Conservation (phyloP, 2,113 vertebrate genomes). For the Calyptommatus sinebrachiatus region DNA sequence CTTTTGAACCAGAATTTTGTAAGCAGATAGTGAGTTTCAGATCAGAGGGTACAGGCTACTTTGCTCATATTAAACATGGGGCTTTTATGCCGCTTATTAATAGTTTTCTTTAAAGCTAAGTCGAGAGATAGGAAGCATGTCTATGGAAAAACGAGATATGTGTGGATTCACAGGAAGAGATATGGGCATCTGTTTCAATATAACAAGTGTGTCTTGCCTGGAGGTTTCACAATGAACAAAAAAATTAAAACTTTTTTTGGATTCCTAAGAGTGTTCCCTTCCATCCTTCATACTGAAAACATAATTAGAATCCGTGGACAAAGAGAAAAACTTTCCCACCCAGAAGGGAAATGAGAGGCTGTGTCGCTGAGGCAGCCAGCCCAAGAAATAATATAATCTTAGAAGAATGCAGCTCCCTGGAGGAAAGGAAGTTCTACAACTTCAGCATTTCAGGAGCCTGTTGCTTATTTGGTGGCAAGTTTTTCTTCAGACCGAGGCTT, state of each 20-base stretch:
- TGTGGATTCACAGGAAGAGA: not conserved
- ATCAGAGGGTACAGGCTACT: not conserved
- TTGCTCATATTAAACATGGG: not conserved
- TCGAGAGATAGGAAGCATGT: not conserved
- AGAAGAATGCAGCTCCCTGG: slow-evolving; percentile 74
- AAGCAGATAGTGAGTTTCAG: not conserved
- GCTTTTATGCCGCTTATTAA: not conserved
- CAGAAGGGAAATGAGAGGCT: slow-evolving; percentile 75
- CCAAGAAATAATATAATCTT: slow-evolving; percentile 78
- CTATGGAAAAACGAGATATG: slow-evolving; percentile 33
- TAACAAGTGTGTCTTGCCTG: not conserved
- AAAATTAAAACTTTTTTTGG: slow-evolving; percentile 17
- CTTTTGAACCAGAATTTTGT: not conserved
- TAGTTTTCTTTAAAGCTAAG: not conserved
- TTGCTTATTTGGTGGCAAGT: slow-evolving; percentile 41
- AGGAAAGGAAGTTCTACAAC: slow-evolving; percentile 69
- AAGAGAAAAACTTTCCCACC: slow-evolving; percentile 74
- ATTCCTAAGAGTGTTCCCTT: not conserved
- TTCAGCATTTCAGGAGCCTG: slow-evolving; percentile 62
- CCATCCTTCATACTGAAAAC: slow-evolving; percentile 63
- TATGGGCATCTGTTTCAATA: not conserved
- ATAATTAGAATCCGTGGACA: slow-evolving; percentile 57
- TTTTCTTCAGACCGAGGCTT: slow-evolving; percentile 39
- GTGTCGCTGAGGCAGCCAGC: slow-evolving; percentile 60
- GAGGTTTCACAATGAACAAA: slow-evolving; percentile 33